Conservation (phyloP, 2,797 vertebrate genomes). For the Brachymystax lenok region DNA sequence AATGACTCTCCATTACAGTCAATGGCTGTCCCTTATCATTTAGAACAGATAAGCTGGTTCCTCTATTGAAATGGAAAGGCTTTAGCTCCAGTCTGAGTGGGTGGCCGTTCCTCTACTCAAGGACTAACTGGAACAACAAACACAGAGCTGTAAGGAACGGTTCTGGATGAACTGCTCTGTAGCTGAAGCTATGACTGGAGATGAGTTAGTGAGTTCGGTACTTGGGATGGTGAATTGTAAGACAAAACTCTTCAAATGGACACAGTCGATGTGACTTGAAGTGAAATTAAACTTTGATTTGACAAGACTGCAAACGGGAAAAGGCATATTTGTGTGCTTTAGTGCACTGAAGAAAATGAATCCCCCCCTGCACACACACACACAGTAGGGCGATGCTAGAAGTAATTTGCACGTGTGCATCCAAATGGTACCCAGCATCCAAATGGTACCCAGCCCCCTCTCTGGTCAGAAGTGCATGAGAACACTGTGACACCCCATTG, state of each 20-base stretch:
- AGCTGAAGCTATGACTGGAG: neutral
- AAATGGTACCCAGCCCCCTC: no score
- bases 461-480: no score
- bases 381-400: neutral
- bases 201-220: neutral
- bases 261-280: no score
- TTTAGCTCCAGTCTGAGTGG: neutral
- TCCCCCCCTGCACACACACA: neutral
- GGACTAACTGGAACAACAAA: neutral
- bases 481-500: no score
- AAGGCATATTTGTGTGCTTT: neutral
- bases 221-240: no score
- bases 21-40: neutral
- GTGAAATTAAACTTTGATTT: no score
- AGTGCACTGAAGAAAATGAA: neutral
- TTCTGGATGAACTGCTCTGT: neutral
- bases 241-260: no score
- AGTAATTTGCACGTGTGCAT: no score
- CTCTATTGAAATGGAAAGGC: neutral
- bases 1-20: conserved; percentile 8
- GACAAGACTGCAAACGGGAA: neutral
- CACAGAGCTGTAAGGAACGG: neutral
- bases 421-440: no score
- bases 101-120: neutral
- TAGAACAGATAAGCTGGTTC: neutral